Base-by-base conservation (phyloP, 2,888 invertebrate genomes). In the Patella pellucida region DNA sequence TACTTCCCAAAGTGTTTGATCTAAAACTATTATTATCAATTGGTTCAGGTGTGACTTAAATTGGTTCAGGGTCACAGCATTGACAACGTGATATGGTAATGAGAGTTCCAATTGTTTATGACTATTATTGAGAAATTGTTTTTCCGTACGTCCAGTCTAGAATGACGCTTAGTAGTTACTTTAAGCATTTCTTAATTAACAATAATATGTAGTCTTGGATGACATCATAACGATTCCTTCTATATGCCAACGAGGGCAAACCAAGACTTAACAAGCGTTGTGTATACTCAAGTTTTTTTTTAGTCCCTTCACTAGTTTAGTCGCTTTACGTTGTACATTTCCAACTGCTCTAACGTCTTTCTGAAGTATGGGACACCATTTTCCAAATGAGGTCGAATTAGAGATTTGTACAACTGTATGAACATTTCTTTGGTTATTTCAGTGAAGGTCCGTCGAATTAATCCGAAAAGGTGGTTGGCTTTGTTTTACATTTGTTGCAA, bases 261-360 rank as follows among this genome's bases (percentile, higher is more conserved):
- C 68, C 68, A 2, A 78, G 68, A 31, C 1, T 27, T 52, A 52
- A 3, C 16, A 79, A 68, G 16, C 74, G 5, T 27, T 79, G 69
- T 67, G 67, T 23, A 72, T 74, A 79, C 4, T n/a, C 15, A 41
- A 68, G 27, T 27, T 76, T 52, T 62, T 52, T 72, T 31, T 52
- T 50, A 75, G 12, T 75, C 75, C 1, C 72, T 75, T 67, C n/a
- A n/a, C n/a, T n/a, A n/a, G n/a, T n/a, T n/a, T n/a, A n/a, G n/a
- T n/a, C n/a, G n/a, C n/a, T n/a, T 69, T 27, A 19, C 73, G 56
- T 68, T 75, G 75, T n/a, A 79, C 75, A 54, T 75, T 79, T 52
- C 75, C 75, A 3, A 73, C 16, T 12, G 50, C 52, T 19, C 70
- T 51, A 41, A 70, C 74, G 16, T 73, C 76, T 69, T 73, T 74